Conservation (phyloP, 2,113 vertebrate genomes). For the Canis aureus region DNA sequence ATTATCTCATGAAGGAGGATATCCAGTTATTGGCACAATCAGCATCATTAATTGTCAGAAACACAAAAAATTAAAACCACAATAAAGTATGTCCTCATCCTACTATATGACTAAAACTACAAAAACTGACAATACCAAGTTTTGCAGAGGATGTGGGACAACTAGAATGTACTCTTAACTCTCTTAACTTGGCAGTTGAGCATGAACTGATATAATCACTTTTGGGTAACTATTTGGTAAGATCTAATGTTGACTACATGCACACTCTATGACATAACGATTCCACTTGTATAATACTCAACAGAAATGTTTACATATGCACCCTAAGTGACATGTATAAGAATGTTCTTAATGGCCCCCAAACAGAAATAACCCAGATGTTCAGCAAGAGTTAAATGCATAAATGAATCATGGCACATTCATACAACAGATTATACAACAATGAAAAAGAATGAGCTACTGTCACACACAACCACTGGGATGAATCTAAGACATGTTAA, state of each 20-base stretch:
- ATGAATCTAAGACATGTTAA: neutral
- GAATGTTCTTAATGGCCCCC: neutral
- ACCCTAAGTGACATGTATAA: neutral
- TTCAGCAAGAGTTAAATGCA: neutral
- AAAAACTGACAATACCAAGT: neutral
- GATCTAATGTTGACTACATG: neutral
- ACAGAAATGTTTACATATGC: neutral
- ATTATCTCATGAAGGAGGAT: neutral
- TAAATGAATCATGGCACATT: neutral
- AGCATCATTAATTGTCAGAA: neutral
- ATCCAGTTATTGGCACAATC: neutral
- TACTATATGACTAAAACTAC: neutral
- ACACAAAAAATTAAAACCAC: neutral
- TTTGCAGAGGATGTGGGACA: neutral
- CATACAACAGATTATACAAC: neutral
- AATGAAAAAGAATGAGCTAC: neutral
- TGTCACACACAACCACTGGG: neutral
- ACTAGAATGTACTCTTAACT: neutral
- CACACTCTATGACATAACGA: neutral
- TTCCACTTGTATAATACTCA: neutral
- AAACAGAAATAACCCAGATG: neutral
- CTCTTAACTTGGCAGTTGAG: neutral
- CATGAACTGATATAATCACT: neutral
- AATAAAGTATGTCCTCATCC: neutral
- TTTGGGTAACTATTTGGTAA: neutral